Percentiles rank a stretch among this genome's conserved stretches.
Evolutionary conservation across 1,140 invertebrate genomes (phyloP).

Genomic region (Stegodyphus mimosarum): DNA sequence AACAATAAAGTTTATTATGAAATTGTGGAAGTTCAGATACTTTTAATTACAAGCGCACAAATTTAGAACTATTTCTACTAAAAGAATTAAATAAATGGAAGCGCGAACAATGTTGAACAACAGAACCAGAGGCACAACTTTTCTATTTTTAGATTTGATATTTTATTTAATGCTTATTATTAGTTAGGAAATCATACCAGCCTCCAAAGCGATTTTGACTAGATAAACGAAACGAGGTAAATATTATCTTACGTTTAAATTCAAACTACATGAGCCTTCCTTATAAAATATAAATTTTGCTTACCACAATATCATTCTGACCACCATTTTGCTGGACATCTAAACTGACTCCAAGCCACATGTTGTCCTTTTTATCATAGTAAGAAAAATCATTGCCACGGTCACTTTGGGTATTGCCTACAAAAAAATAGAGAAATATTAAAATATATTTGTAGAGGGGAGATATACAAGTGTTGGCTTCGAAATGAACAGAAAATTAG

Average conservation of each 20-base stretch:
- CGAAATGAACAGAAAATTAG: too few relatives aligned
- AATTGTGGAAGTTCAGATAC: too few relatives aligned
- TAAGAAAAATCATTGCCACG: background rate
- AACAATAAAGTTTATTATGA: too few relatives aligned
- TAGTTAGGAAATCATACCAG: background rate
- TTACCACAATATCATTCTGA: conserved; percentile 52
- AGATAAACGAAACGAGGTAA: background rate
- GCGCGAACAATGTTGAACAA: too few relatives aligned
- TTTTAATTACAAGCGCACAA: too few relatives aligned
- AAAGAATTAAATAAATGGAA: too few relatives aligned
- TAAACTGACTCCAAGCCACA: conserved; percentile 57
- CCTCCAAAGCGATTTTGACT: background rate
- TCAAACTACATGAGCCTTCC: too few relatives aligned
- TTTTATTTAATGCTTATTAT: background rate
- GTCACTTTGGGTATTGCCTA: conserved; percentile 32
- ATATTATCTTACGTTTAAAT: background rate
- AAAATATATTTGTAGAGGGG: too few relatives aligned
- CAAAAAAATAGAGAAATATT: background rate
- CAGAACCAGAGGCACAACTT: background rate
- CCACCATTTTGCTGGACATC: conserved; percentile 32
- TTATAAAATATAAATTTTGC: background rate
- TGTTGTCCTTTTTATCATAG: conserved; percentile 55
- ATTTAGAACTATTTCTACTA: too few relatives aligned
- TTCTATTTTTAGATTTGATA: background rate
- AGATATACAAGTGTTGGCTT: too few relatives aligned